Base-by-base conservation (phyloP, 2,888 invertebrate genomes). In the Brenthis daphne region DNA sequence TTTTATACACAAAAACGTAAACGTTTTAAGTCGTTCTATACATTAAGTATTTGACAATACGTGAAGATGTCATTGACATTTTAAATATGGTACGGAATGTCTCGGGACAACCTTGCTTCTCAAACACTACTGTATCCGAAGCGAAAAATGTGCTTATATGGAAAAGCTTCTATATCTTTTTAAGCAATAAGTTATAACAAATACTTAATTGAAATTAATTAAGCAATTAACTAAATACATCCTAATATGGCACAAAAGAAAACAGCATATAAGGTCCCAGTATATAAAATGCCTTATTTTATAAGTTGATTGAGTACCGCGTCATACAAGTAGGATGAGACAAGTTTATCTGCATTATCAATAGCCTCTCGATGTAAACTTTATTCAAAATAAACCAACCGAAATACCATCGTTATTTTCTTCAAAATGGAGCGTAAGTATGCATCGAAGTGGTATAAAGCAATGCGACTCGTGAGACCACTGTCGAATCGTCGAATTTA, bases 361-460 rank as follows among this genome's bases (percentile, higher is more conserved):
- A 71, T 69, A 73, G 70, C 67, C 50, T 65, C 68, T 63, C 68
- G 56, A 71, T 66, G 70, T 67, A 58, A 71, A 72, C 65, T 72
- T 73, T 71, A 71, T 75, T 68, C 70, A 73, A 73, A 73, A 73
- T 68, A 65, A 74, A 74, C 64, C 65, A 71, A 69, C 65, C 64
- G 67, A 70, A 68, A 74, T 53, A 53, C 64, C 65, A 57, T 69
- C 69, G 71, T 74, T 68, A 80, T 80, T 82, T 80, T 75, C 76
- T 81, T 80, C 73, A 83, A 84, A 82, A 84, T 81, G 82, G 82
- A 72, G 77, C 74, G 77, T 80, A 81, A 84, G 81, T 83, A 81
- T 77, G 79, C 78, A 77, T 76, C 81, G 79, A 83, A 82, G 75
- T 77, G 74, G 76, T 75, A 77, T 81, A 82, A 84, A 82, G 82